Conservation (phyloP, 2,113 vertebrate species). For the Arizona elegans region DNA sequence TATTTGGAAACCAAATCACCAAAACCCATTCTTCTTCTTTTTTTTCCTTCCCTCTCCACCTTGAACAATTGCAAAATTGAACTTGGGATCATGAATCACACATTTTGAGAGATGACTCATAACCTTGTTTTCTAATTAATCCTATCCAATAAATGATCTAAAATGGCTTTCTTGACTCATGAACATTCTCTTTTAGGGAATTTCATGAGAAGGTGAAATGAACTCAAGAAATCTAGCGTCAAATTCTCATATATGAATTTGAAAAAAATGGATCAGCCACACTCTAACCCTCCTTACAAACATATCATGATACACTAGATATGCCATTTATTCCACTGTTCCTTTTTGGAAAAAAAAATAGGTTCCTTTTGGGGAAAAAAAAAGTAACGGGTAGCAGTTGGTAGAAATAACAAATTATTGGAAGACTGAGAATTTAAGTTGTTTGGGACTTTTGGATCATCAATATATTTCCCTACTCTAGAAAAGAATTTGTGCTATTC, state of each 20-base stretch:
- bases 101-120: neutral
- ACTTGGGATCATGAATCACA: neutral
- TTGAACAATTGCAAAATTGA: conserved; percentile 8
- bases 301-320: neutral
- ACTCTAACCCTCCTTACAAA: neutral
- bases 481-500: neutral
- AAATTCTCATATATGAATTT: neutral
- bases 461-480: neutral
- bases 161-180: neutral
- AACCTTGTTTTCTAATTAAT: neutral
- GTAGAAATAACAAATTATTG: neutral
- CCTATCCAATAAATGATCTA: neutral
- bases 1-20: conserved; percentile 48
- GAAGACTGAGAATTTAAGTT: neutral
- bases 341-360: neutral
- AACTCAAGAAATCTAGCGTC: neutral
- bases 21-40: neutral
- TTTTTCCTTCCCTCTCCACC: neutral
- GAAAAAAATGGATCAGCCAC: neutral
- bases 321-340: neutral
- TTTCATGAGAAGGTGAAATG: neutral
- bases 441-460: neutral
- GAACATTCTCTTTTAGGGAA: neutral
- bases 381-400: neutral
- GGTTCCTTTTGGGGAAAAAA: no score